Percentiles rank a stretch among this genome's conserved stretches.
These are phyloP conservation scores for Chaitophorus viminalis DNA, from an alignment of 2,888 invertebrate genomes.

Conservation along the genomic window DNA sequence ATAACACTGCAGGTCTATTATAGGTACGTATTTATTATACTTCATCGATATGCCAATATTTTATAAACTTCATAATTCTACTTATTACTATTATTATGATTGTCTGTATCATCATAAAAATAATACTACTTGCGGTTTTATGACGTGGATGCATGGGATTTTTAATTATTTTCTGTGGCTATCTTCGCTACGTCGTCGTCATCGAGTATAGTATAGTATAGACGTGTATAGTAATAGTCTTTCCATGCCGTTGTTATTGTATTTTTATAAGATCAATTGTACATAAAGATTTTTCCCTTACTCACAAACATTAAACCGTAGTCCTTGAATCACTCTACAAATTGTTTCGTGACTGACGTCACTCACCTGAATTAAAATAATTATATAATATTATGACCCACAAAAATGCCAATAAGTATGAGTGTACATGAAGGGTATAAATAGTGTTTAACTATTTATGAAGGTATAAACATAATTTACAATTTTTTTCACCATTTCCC, in stretches of 20 bases:
- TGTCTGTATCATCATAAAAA: no score
- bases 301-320: neutral
- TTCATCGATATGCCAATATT: no score
- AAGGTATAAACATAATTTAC: neutral
- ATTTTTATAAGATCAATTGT: neutral
- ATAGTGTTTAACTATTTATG: no score
- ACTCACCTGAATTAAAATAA: neutral
- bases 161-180: no score
- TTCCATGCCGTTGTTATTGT: neutral
- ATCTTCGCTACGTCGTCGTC: no score
- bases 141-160: no score
- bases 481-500: neutral
- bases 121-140: no score
- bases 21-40: no score
- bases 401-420: neutral
- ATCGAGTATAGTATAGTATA: no score
- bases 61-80: no score
- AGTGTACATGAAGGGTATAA: neutral
- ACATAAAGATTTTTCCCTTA: neutral
- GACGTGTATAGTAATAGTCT: neutral
- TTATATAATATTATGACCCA: neutral
- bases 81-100: no score
- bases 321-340: neutral
- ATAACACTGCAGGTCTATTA: no score
- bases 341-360: neutral